phyloP scores from a whole-genome alignment of 2,888 invertebrate species.

The Euzetes globulus region DNA sequence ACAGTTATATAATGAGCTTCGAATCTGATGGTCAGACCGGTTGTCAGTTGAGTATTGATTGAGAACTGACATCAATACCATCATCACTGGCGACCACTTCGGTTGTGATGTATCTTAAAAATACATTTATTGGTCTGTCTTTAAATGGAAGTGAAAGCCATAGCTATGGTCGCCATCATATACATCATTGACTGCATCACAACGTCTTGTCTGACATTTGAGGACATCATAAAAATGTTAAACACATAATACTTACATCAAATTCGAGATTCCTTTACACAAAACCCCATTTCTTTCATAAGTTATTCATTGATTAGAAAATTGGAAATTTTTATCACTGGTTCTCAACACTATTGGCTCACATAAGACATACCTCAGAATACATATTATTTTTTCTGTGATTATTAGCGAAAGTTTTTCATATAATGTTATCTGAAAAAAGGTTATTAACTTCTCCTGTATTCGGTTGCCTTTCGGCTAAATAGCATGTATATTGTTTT shows the following conservation, averaged over 20 bases:
- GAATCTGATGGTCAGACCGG: neutral
- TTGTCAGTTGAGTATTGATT: neutral
- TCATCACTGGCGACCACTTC: neutral
- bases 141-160: neutral
- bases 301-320: too few species aligned
- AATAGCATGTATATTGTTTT: constrained; percentile 26
- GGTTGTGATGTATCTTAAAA: constrained; percentile 1
- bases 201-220: neutral
- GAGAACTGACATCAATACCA: neutral
- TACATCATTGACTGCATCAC: neutral
- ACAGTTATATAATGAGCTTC: neutral
- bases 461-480: constrained; percentile 14
- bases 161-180: neutral
- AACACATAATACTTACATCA: constrained; percentile 4
- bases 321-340: too few species aligned
- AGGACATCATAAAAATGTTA: constrained; percentile 9
- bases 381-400: too few species aligned
- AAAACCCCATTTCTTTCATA: too few species aligned
- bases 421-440: neutral
- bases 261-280: neutral
- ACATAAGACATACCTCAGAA: too few species aligned
- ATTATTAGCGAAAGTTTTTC: neutral
- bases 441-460: constrained; percentile 15
- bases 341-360: too few species aligned
- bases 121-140: neutral